These are phyloP conservation scores for Cydia pomonella DNA, from an alignment of 1,140 invertebrate species.

Conservation along the genomic window DNA sequence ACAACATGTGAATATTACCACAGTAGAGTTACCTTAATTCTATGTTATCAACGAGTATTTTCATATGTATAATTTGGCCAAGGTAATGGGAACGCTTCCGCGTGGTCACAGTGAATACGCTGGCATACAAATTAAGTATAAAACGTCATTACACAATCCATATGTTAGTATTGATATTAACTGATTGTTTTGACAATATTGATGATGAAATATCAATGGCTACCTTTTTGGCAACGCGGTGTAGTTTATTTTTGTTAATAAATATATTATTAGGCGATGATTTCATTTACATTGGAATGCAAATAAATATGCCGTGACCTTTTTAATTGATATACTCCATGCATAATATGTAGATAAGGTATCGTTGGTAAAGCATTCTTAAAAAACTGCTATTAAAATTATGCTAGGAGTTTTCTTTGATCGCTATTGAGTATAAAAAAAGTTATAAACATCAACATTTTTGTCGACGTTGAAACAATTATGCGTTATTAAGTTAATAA, in stretches of 20 bases:
- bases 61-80: neutral
- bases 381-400: neutral
- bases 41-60: neutral
- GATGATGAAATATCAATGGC: neutral
- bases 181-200: slow-evolving; percentile 8
- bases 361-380: neutral
- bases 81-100: slow-evolving; percentile 23
- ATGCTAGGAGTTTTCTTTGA: neutral
- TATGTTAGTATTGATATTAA: neutral
- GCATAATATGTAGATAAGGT: neutral
- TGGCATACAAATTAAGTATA: neutral
- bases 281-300: neutral
- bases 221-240: neutral
- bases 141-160: neutral
- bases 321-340: no score
- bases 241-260: slow-evolving; percentile 3
- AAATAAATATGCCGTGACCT: no score
- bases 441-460: neutral
- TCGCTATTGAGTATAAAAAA: neutral
- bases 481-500: neutral
- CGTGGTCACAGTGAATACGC: neutral
- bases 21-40: neutral
- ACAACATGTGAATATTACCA: neutral
- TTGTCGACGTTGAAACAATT: neutral
- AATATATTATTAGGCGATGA: neutral